Evolutionary conservation across 2,797 vertebrate genomes (phyloP).

Genomic region (Glyptemys insculpta): DNA sequence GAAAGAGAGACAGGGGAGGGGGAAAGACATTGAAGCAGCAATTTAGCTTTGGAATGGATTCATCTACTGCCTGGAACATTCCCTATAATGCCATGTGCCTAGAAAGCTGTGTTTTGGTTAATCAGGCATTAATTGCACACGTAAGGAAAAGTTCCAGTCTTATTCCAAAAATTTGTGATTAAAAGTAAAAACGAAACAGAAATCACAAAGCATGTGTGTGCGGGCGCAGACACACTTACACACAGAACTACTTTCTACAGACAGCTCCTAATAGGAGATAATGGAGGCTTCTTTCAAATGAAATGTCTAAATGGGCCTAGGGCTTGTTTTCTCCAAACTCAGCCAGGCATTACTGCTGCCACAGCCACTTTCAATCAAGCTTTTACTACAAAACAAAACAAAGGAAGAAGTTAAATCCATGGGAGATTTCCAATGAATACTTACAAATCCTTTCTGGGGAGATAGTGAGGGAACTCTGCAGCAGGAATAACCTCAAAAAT

Average conservation of each 20-base stretch:
- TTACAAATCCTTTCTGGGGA: slow-evolving; percentile 76
- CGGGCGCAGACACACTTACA: not conserved
- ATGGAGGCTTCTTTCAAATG: slow-evolving; percentile 85
- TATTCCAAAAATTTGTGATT: not conserved
- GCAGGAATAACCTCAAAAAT: slow-evolving; percentile 71
- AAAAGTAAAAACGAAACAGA: slow-evolving; percentile 17
- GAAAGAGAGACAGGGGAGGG: not conserved
- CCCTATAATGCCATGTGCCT: not conserved
- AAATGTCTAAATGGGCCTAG: slow-evolving; percentile 82
- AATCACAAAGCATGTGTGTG: slow-evolving; percentile 34
- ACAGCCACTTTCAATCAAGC: slow-evolving; percentile 89
- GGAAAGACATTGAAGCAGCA: not conserved
- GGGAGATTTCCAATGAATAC: slow-evolving; percentile 84
- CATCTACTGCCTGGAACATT: not conserved
- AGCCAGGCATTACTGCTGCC: slow-evolving; percentile 88
- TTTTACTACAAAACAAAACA: slow-evolving; percentile 85
- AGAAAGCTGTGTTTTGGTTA: not conserved
- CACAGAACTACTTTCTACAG: slow-evolving; percentile 44
- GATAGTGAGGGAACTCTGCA: slow-evolving; percentile 67
- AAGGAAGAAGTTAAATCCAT: slow-evolving; percentile 81
- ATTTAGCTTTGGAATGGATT: not conserved
- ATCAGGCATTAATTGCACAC: not conserved
- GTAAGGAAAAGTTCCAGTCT: not conserved
- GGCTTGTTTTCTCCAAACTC: slow-evolving; percentile 84
- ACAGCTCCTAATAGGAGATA: slow-evolving; percentile 72